phyloP scores from a whole-genome alignment of 2,888 invertebrate species.

The Encarsia formosa region DNA sequence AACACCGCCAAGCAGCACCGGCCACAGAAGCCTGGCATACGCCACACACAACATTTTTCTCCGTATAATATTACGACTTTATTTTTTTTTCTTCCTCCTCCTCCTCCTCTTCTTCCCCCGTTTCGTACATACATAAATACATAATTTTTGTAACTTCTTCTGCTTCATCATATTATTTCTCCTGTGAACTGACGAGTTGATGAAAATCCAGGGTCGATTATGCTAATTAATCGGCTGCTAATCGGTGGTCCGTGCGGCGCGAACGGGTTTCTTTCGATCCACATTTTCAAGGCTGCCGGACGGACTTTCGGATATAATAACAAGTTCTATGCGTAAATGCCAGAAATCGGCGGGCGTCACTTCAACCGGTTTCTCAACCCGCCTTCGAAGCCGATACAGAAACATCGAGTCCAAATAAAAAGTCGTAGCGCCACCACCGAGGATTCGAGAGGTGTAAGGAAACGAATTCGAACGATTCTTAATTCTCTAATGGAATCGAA shows the following conservation, averaged over 20 bases:
- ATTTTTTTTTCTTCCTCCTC: no score
- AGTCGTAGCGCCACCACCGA: not conserved
- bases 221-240: slow-evolving; percentile 40
- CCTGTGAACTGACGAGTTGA: slow-evolving; percentile 12
- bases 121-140: not conserved
- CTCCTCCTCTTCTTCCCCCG: not conserved
- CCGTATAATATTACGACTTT: no score
- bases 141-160: no score
- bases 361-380: slow-evolving; percentile 10
- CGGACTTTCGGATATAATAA: not conserved
- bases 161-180: not conserved
- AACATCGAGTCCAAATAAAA: no score
- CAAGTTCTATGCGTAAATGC: slow-evolving; percentile 13
- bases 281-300: slow-evolving; percentile 28
- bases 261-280: slow-evolving; percentile 27
- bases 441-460: no score
- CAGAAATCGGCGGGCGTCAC: slow-evolving; percentile 11
- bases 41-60: no score
- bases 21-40: no score
- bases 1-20: no score
- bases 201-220: slow-evolving; percentile 37
- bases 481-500: no score
- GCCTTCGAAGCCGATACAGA: no score
- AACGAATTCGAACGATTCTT: no score
- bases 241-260: slow-evolving; percentile 28